These are phyloP conservation scores for Palythoa grandiflora DNA, from an alignment of 92 coral and sea anemone species.

Conservation along the genomic window DNA sequence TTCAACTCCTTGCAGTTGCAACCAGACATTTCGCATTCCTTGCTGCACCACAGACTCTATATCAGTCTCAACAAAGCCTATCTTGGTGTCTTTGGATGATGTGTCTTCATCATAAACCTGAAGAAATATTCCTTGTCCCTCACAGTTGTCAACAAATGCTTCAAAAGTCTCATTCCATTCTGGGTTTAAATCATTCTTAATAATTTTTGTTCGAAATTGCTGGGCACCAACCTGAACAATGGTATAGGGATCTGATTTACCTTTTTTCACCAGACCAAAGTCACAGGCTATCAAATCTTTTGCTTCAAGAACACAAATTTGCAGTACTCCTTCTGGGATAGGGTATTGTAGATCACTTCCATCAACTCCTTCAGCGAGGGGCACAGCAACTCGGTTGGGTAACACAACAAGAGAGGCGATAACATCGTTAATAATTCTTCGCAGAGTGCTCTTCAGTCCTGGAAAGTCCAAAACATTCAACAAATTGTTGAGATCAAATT, in stretches of 20 bases:
- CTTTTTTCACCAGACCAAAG: conserved; percentile 83
- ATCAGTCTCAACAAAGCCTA: conserved; percentile 80
- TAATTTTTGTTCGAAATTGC: conserved; percentile 84
- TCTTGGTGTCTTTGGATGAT: conserved; percentile 82
- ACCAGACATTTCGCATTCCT: conserved; percentile 88
- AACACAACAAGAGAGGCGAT: conserved; percentile 91
- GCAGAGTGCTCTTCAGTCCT: conserved; percentile 93
- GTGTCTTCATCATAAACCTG: conserved; percentile 90
- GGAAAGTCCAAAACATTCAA: conserved; percentile 95
- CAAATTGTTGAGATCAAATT: conserved; percentile 90
- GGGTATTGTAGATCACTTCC: conserved; percentile 97
- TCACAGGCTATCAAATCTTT: conserved; percentile 83
- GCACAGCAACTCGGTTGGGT: conserved; percentile 93
- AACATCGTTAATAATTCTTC: conserved; percentile 90
- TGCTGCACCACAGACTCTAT: conserved; percentile 85
- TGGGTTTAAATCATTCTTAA: conserved; percentile 80
- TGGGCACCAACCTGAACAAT: conserved; percentile 90
- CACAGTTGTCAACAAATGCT: conserved; percentile 92
- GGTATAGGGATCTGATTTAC: conserved; percentile 93
- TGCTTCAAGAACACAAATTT: conserved; percentile 89
- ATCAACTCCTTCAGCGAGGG: conserved; percentile 91
- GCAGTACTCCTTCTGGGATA: conserved; percentile 94
- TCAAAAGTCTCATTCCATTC: conserved; percentile 95
- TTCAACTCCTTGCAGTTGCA: conserved; percentile 94
- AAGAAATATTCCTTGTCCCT: conserved; percentile 83